These are phyloP conservation scores for Muscidifurax raptorellus DNA, from an alignment of 1,140 invertebrate species.

Conservation along the genomic window DNA sequence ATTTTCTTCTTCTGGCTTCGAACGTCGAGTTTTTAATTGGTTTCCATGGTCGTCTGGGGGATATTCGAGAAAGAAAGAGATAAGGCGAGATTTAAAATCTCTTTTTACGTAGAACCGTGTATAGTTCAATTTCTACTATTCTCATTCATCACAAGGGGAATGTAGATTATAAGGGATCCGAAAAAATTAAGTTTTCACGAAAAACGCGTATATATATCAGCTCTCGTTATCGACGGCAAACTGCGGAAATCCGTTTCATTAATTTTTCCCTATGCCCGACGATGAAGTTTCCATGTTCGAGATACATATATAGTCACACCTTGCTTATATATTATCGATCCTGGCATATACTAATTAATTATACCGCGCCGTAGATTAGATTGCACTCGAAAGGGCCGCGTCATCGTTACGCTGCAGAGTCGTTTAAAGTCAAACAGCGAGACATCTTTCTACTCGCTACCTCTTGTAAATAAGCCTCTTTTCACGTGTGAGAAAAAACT, in stretches of 20 bases:
- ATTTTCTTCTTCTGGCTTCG: not conserved
- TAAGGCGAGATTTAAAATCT: too few species aligned
- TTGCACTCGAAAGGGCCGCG: not conserved
- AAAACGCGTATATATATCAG: not conserved
- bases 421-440: slow-evolving; percentile 17
- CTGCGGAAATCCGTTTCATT: not conserved
- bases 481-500: not conserved
- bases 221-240: not conserved
- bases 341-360: slow-evolving; percentile 20
- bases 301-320: not conserved
- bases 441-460: not conserved
- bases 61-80: too few species aligned
- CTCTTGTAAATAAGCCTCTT: too few species aligned
- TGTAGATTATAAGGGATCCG: too few species aligned
- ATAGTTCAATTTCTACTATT: too few species aligned
- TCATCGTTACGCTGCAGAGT: slow-evolving; percentile 15
- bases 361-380: slow-evolving; percentile 11
- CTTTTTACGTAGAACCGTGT: too few species aligned
- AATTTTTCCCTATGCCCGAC: not conserved
- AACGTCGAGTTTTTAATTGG: too few species aligned
- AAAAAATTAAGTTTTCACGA: too few species aligned
- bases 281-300: not conserved
- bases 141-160: too few species aligned
- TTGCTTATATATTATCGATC: slow-evolving; percentile 27
- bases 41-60: too few species aligned